Base-by-base conservation (phyloP, 2,797 vertebrate species). In the Cirrhinus mrigala region DNA sequence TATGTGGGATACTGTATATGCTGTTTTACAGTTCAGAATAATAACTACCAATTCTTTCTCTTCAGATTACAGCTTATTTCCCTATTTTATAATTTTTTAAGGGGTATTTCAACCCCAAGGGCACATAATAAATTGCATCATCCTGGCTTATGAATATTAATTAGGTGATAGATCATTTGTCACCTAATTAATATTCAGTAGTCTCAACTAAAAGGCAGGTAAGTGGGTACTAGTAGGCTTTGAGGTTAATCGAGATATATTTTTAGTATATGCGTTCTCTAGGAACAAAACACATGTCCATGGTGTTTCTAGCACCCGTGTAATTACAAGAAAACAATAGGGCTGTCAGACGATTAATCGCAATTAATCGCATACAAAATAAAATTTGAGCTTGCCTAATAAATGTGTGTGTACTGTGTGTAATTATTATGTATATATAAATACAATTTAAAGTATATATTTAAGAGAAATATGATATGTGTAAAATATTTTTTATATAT, bases 121-220 rank as follows among this genome's bases (percentile, higher is more conserved):
- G 11, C n/a, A 60, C 9, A 44, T 10, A 77, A 44, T 60, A 77
- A 24, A 44, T 6, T 4, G 2, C 7, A 44, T 78, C 10, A 75
- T 56, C 50, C 11, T 75, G 73, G 4, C n/a, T 79, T 40, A 46
- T 79, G 40, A 79, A 62, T 46, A 79, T 62, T 27, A 27, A 62
- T 79, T 20, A 27, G 37, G 24, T 46, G 15, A 3, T n/a, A 46
- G 56, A 46, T 62, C 5, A 62, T 78, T 37, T 78, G 37, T 27
- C 56, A 46, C 5, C 56, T 46, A 46, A 44, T 62, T 44, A 27
- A 62, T 78, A 46, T 27, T 62, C 1, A 78, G n/a, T 62, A 46
- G n/a, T 20, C 76, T 62, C 27, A 6, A 18, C 7, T 44, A 44
- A 60, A 78, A 44, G 10, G 22, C 14, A n/a, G 11, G 20, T 56